Conservation (phyloP, 2,113 vertebrate species). For the Herpetotheres cachinnans region DNA sequence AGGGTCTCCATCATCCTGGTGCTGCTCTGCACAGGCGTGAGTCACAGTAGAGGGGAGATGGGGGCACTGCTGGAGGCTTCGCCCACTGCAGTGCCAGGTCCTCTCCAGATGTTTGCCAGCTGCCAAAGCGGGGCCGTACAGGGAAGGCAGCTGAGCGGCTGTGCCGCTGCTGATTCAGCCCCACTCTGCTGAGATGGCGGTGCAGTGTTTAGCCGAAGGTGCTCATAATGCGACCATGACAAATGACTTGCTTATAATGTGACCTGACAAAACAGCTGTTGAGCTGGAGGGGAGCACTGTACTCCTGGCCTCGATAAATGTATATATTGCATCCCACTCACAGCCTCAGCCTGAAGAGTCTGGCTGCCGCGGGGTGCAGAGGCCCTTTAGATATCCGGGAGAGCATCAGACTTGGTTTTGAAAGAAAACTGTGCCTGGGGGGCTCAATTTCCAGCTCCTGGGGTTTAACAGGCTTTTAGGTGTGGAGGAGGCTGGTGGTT, state of each 20-base stretch:
- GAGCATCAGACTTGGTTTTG: not conserved
- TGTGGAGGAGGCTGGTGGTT: not conserved
- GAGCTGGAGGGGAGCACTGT: not conserved
- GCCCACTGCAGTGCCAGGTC: not conserved
- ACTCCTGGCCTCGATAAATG: not conserved
- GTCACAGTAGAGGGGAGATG: not conserved
- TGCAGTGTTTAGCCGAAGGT: not conserved
- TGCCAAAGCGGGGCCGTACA: not conserved
- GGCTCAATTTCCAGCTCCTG: not conserved
- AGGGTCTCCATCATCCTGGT: not conserved
- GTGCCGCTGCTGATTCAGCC: not conserved
- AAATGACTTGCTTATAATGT: not conserved
- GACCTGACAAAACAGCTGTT: not conserved
- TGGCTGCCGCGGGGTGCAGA: not conserved
- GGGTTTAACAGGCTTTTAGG: not conserved
- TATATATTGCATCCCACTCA: not conserved
- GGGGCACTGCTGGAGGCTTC: not conserved
- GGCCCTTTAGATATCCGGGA: not conserved
- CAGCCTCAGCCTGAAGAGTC: not conserved
- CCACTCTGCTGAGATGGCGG: not conserved
- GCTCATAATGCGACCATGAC: not conserved
- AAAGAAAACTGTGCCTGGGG: not conserved
- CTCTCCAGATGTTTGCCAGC: not conserved
- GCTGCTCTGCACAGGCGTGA: not conserved
- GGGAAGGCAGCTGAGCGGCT: not conserved